Evolutionary conservation across 2,113 vertebrate species (phyloP), one percentile per base, ranked within the genome.

Genomic region (Synodontis membranacea): DNA sequence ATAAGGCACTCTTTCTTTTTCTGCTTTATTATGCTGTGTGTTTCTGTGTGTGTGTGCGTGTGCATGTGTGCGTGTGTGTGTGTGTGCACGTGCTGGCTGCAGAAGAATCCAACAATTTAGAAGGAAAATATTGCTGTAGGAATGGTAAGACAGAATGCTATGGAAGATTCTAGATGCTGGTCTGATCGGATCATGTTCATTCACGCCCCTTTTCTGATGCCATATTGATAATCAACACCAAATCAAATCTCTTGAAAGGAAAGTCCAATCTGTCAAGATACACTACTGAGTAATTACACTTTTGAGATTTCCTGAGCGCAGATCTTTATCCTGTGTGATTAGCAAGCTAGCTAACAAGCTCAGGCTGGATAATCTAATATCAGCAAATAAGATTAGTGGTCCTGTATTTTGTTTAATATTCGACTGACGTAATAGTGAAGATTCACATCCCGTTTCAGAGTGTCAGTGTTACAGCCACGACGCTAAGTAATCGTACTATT

Each of bases 1-100:
- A 89, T 88, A 80, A 80, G 74, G 31, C 80, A 80, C 2, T 34
- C 44, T 34, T 48, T 56, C 68, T 76, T 83, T 78, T 48, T 54
- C 31, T 83, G 25, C 60, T 34, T 86, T 48, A 75, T n/a, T 80
- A 58, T 78, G 50, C 54, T 76, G 44, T 80, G 50, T 80, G 74
- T 78, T 9, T 56, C 44, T 75, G 66, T 58, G 84, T 44, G 81
- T 72, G 9, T 62, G 64, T 60, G 62, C 42, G 74, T 50, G 74
- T 76, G 46, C 50, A 46, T 48, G 25, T 46, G 44, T n/a, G 42
- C 15, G 14, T n/a, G 42, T 70, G 37, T 70, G 37, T 70, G 37
- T 72, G 68, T 42, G 37, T 72, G 37, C 11, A 19, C 42, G 37
- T 42, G 19, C n/a, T 72, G 68, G 39, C 5, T 76, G 28, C 28